These are phyloP conservation scores for Pantherophis alleghaniensis DNA, from an alignment of 2,797 vertebrate species.

Conservation along the genomic window DNA sequence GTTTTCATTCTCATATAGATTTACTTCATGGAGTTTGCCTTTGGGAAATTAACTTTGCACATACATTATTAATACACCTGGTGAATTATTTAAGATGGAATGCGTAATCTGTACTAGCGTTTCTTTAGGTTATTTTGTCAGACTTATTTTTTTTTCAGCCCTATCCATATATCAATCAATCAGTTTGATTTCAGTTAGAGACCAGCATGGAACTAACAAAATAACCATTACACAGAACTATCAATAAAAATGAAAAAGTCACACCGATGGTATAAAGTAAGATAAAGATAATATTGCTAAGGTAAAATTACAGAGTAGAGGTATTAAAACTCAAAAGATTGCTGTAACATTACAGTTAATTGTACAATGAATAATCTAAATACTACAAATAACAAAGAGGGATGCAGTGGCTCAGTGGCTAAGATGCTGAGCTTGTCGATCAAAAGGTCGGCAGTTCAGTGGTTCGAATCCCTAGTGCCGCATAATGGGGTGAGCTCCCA, in stretches of 20 bases:
- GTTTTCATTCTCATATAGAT: conserved; percentile 39
- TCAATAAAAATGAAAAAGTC: not conserved
- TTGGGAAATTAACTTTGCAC: conserved; percentile 34
- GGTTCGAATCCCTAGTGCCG: no score
- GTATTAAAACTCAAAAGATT: not conserved
- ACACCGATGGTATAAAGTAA: not conserved
- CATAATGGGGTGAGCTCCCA: no score
- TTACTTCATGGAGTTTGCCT: conserved; percentile 53
- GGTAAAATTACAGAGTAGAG: not conserved
- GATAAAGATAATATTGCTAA: not conserved
- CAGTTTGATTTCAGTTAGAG: not conserved
- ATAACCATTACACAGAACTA: not conserved
- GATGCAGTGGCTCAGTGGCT: no score
- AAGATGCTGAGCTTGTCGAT: no score
- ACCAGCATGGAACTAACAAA: not conserved
- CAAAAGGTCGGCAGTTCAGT: no score
- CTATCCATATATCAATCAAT: not conserved
- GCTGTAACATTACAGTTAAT: not conserved
- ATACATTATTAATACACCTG: conserved; percentile 53
- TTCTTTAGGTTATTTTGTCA: not conserved
- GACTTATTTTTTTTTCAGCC: not conserved
- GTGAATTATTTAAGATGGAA: conserved; percentile 62
- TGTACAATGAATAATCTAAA: not conserved
- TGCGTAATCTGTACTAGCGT: not conserved
- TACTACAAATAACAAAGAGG: no score